Base-by-base conservation (phyloP, 2,113 vertebrate genomes). In the Menura novaehollandiae region DNA sequence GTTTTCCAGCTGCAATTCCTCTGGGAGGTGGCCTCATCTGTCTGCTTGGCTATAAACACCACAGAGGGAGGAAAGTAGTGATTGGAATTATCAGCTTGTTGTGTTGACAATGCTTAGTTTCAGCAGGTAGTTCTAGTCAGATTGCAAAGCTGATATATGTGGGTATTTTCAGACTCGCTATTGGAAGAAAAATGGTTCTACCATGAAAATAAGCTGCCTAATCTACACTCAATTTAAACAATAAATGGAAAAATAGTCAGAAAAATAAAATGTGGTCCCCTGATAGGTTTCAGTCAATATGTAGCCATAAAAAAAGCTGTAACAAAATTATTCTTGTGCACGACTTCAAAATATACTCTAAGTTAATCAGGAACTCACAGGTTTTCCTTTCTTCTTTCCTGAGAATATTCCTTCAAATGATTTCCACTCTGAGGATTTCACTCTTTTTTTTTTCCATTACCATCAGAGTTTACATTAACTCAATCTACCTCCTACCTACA, bases 401-500 rank as follows among this genome's bases (percentile, higher is more conserved):
- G 32, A 92, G 39, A 90, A 80, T 8, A 37, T 2, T 63, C 39
- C 35, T 77, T 90, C 85, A 74, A 77, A 90, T 37, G 6, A 51
- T 88, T 96, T 93, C 64, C 43, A 74, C 41, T 91, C 89, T 30
- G 69, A 94, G 62, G 26, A 89, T 58, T 85, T 89, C 43, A 73
- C 24, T 64, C 15, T 39, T 44, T 3, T 44, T 3, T 44, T 85
- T 76, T 58, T 11, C 35, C 66, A 56, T 92, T 92, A 60, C 15
- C 52, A 41, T 91, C 46, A 86, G 44, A 90, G 64, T 66, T 94
- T 80, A 59, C 6, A 9, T 78, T 74, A 90, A 90, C 39, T 77
- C 75, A 91, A 88, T 94, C 88, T 93, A 94, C 88, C 90, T 94
- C 83, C 92, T 81, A 95, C 93, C 88, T 93, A 64, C 52, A 73